Base-by-base conservation (phyloP, 2,888 invertebrate genomes). In the Phaonia tiefii region DNA sequence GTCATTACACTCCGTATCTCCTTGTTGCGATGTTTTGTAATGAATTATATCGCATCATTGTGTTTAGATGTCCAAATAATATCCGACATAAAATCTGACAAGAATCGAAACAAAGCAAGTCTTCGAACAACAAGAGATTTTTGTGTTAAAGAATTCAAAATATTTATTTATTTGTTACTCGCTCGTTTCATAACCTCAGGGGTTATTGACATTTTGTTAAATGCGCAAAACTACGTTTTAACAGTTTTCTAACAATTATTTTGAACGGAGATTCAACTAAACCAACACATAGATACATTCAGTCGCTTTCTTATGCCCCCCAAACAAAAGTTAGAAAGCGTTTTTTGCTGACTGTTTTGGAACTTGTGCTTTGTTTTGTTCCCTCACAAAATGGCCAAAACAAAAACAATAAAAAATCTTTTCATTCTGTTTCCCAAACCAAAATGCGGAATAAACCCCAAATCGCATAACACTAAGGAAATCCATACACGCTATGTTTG, bases 191-290 rank as follows among this genome's bases (percentile, higher is more conserved):
- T 10, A 17, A 17, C 17, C 20, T 22, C 10, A 49, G 37, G 37
- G 80, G 76, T 80, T 73, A 54, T 76, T 80, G 80, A 76, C 80
- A 69, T 72, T 63, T 39, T 15, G 25, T 75, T 8, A 79, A 58
- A 70, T 79, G 71, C 56, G 75, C 63, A 72, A 67, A 75, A 67
- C 46, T 31, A 60, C 22, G 11, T 37, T 49, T 31, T 5, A 60
- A 63, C 22, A 49, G 49, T 39, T 63, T 63, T 20, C 54, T 13
- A 22, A 54, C 8, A 17, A 22, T 54, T 54, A 13, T 10, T 54
- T 22, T 54, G 22, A 2, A 22, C 22, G 54, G 25, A 3, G 39
- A n/a, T 63, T 63, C 42, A 22, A 20, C 63, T 22, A 22, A 42
- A 13, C 15, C 22, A 49, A 49, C 67, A 20, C 5, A 44, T n/a